phyloP scores from a whole-genome alignment of 2,113 vertebrate species.

The Pelobates fuscus region DNA sequence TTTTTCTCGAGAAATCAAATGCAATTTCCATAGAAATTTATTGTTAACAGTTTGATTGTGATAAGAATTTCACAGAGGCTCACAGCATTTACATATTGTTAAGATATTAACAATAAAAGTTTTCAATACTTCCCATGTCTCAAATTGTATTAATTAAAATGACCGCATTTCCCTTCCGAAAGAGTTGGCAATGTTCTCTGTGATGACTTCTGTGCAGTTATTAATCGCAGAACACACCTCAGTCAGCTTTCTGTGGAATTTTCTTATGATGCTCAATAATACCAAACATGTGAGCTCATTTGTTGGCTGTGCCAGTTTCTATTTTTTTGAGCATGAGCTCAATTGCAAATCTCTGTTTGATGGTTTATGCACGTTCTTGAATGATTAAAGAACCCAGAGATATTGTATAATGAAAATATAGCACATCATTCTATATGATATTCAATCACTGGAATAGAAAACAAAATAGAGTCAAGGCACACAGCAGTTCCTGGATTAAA shows the following conservation, averaged over 20 bases:
- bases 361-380: conserved; percentile 25
- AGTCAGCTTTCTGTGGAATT: neutral
- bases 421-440: too few relatives aligned
- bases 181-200: conserved; percentile 20
- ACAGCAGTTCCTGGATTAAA: too few relatives aligned
- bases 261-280: conserved; percentile 3
- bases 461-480: too few relatives aligned
- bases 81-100: conserved; percentile 22
- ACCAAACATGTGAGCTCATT: conserved; percentile 36
- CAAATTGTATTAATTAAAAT: conserved; percentile 35
- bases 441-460: too few relatives aligned
- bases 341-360: conserved; percentile 29
- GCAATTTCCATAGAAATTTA: neutral
- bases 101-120: conserved; percentile 28
- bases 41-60: neutral
- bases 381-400: conserved; percentile 1
- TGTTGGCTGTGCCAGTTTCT: conserved; percentile 23
- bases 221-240: neutral
- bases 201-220: conserved; percentile 40
- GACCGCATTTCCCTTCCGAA: conserved; percentile 40
- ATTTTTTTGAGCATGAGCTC: conserved; percentile 26
- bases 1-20: neutral
- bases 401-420: too few relatives aligned
- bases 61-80: neutral
- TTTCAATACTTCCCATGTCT: conserved; percentile 38